These are phyloP conservation scores for Eilema depressum DNA, from an alignment of 2,888 invertebrate genomes.

Conservation along the genomic window DNA sequence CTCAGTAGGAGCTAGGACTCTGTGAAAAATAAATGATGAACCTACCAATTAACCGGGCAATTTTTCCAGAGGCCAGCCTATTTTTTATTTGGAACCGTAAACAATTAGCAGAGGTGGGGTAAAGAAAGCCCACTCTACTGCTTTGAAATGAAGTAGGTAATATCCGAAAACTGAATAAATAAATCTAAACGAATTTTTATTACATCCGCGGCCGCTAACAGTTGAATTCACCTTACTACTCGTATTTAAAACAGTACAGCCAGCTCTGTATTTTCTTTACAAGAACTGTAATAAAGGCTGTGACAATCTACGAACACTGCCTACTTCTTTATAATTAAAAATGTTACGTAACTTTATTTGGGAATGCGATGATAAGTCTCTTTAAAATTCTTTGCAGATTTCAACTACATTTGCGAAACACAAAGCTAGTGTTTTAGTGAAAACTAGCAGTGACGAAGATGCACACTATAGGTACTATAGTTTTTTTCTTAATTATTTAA, in stretches of 20 bases:
- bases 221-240: constrained; percentile 44
- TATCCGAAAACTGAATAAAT: too few species aligned
- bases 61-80: too few species aligned
- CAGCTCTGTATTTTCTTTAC: constrained; percentile 50
- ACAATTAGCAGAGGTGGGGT: too few species aligned
- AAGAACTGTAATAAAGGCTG: constrained; percentile 53
- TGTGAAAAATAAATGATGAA: too few species aligned
- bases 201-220: constrained; percentile 34
- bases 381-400: neutral
- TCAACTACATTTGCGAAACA: neutral
- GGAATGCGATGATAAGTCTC: neutral
- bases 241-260: constrained; percentile 45
- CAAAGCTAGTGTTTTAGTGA: too few species aligned
- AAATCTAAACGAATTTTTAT: neutral
- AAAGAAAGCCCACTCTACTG: too few species aligned
- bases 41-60: too few species aligned
- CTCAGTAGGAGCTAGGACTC: neutral
- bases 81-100: too few species aligned
- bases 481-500: too few species aligned
- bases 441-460: too few species aligned
- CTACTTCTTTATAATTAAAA: constrained; percentile 54
- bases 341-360: constrained; percentile 23
- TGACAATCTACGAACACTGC: constrained; percentile 41
- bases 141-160: too few species aligned
- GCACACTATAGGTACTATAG: too few species aligned